Evolutionary conservation across 2,888 invertebrate genomes (phyloP).

Genomic region (Tyria jacobaeae): DNA sequence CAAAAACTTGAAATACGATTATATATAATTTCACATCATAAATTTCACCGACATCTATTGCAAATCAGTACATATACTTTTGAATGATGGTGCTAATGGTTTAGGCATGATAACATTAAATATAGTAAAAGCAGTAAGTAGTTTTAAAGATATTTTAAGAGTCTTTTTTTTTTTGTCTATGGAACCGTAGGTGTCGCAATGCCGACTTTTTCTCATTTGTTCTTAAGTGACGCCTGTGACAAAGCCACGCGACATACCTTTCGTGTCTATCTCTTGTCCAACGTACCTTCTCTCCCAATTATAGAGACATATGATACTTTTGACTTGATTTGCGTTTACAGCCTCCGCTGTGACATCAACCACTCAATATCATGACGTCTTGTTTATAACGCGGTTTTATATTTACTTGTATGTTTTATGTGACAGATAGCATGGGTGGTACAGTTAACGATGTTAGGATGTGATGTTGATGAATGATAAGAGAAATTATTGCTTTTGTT

Average conservation of each 20-base stretch:
- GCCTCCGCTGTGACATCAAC: slow-evolving; percentile 51
- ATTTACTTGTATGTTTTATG: slow-evolving; percentile 43
- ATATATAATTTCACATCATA: too few relatives aligned
- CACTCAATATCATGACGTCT: slow-evolving; percentile 60
- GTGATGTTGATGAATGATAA: slow-evolving; percentile 20
- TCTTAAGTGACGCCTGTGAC: neutral
- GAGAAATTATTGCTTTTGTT: slow-evolving; percentile 1
- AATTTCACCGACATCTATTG: too few relatives aligned
- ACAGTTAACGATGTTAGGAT: slow-evolving; percentile 12
- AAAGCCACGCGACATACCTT: neutral
- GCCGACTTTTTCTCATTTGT: neutral
- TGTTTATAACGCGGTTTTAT: slow-evolving; percentile 53
- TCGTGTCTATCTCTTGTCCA: neutral
- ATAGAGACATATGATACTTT: slow-evolving; percentile 29
- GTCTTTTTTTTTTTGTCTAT: neutral
- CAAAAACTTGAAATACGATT: too few relatives aligned
- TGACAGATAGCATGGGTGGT: slow-evolving; percentile 14
- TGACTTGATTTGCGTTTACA: slow-evolving; percentile 64
- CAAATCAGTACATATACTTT: too few relatives aligned
- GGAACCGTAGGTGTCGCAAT: neutral
- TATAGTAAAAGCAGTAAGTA: too few relatives aligned
- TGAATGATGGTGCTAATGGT: too few relatives aligned
- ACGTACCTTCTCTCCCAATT: slow-evolving; percentile 24
- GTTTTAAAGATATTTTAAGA: too few relatives aligned
- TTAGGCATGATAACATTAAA: too few relatives aligned